Percentiles rank a stretch among this genome's conserved stretches.
Evolutionary conservation across 2,113 vertebrate species (phyloP).

Genomic region (Scatophagus argus): DNA sequence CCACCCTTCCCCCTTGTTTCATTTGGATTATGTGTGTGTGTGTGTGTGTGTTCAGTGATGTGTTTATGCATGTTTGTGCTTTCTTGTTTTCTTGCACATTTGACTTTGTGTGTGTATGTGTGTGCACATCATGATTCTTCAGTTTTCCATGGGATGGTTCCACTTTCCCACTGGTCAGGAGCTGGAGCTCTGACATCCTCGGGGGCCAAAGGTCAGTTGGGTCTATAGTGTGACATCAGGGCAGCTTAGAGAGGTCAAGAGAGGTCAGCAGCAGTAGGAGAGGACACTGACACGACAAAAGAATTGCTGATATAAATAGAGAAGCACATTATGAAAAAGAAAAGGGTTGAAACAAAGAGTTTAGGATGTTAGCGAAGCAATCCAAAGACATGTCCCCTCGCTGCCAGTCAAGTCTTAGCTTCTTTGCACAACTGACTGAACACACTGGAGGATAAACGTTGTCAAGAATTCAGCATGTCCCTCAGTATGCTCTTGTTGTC

Average conservation of each 20-base stretch:
- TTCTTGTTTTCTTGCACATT: conserved; percentile 8
- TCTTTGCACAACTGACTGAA: conserved; percentile 30
- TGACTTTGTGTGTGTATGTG: conserved; percentile 15
- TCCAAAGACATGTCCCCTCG: conserved; percentile 17
- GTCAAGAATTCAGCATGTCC: conserved; percentile 29
- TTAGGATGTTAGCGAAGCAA: conserved; percentile 46
- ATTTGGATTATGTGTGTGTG: conserved; percentile 8
- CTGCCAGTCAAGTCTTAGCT: conserved; percentile 16
- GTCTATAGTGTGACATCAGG: conserved; percentile 69
- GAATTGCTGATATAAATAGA: conserved; percentile 43
- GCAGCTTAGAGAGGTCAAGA: conserved; percentile 63
- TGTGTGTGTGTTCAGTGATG: conserved; percentile 16
- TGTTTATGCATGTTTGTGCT: neutral
- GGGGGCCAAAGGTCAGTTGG: conserved; percentile 63
- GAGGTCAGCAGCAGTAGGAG: conserved; percentile 57
- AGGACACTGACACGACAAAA: conserved; percentile 60
- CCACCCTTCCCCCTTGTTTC: neutral
- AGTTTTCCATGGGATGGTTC: conserved; percentile 13
- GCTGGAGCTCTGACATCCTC: conserved; percentile 47
- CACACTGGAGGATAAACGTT: conserved; percentile 16
- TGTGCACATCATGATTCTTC: conserved; percentile 13
- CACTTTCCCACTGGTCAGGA: conserved; percentile 75
- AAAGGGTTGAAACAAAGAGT: conserved; percentile 45
- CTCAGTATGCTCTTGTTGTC: conserved; percentile 3
- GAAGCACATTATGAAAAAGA: conserved; percentile 56